Conservation (phyloP, 2,797 vertebrate species). For the Melanogrammus aeglefinus region DNA sequence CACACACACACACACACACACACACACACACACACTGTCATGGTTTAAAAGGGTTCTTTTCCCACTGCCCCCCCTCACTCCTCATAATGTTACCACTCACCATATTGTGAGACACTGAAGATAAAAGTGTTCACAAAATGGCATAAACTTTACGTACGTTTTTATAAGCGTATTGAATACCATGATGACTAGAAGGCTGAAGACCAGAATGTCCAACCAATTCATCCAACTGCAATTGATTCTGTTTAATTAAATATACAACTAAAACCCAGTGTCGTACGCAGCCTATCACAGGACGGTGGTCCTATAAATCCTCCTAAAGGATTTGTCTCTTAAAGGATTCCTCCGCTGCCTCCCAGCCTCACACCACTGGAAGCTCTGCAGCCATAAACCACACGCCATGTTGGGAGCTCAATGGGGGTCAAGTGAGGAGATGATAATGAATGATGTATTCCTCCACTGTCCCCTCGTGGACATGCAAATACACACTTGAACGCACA, state of each 20-base stretch:
- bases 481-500: background rate
- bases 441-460: background rate
- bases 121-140: background rate
- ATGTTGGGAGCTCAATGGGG: background rate
- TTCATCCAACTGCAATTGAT: background rate
- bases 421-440: background rate
- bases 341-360: background rate
- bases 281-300: background rate
- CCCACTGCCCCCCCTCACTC: too few species aligned
- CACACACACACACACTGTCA: background rate
- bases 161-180: background rate
- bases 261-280: background rate
- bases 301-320: background rate
- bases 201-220: background rate
- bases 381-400: background rate
- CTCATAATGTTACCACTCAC: too few species aligned
- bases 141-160: background rate
- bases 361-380: background rate
- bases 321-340: background rate
- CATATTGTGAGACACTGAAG: too few species aligned
- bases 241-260: background rate
- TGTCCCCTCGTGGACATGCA: background rate
- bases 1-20: too few species aligned
- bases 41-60: too few species aligned
- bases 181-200: background rate